Conservation (phyloP, 2,113 vertebrate species). For the Gymnorhina tibicen region DNA sequence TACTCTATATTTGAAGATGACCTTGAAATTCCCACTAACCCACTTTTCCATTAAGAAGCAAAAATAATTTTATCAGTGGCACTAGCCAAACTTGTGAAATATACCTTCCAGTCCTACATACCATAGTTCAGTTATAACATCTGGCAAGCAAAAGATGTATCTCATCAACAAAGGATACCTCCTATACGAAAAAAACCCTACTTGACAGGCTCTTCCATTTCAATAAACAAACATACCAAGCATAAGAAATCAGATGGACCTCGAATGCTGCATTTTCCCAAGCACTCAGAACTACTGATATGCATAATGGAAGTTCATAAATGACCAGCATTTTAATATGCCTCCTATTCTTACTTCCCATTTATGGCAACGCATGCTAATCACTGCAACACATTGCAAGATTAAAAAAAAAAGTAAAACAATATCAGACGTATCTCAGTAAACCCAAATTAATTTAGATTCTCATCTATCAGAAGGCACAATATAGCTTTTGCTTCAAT, state of each 20-base stretch:
- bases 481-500: neutral
- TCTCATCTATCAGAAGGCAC: neutral
- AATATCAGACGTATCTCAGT: neutral
- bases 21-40: constrained; percentile 15
- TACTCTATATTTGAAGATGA: neutral
- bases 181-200: neutral
- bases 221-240: neutral
- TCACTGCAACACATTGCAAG: neutral
- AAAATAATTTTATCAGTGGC: neutral
- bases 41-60: neutral
- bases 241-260: neutral
- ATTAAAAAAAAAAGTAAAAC: neutral
- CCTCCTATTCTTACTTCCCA: neutral
- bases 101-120: neutral
- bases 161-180: neutral
- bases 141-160: neutral
- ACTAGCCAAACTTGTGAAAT: neutral
- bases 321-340: neutral
- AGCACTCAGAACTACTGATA: neutral
- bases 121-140: neutral
- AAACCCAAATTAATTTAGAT: neutral
- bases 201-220: neutral
- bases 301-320: neutral
- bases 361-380: neutral
- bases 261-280: neutral